A percentile compares a stretch with the other conserved stretches of the same genome.
Evolutionary conservation across 2,888 invertebrate genomes (phyloP).

Genomic region (Cremastobaeus sp.): DNA sequence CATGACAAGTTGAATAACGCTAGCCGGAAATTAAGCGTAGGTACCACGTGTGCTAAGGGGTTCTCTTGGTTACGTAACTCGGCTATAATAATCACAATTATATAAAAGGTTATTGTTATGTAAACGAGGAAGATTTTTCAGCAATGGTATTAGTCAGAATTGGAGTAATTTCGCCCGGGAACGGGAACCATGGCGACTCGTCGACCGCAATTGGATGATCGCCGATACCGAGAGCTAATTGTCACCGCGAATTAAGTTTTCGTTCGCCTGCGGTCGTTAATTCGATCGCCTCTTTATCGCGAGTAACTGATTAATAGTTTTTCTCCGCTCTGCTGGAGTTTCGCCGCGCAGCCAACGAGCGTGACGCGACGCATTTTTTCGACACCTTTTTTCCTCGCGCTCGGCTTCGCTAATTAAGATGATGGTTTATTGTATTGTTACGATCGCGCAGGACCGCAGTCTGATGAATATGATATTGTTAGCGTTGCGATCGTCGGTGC

Average conservation of each 20-base stretch:
- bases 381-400: neutral
- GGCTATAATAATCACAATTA: slow-evolving; percentile 43
- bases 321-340: slow-evolving; percentile 20
- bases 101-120: slow-evolving; percentile 51
- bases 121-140: slow-evolving; percentile 56
- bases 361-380: slow-evolving; percentile 10
- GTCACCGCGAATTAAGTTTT: too few species aligned
- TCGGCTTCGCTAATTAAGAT: slow-evolving; percentile 5
- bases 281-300: slow-evolving; percentile 23
- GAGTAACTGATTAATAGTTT: slow-evolving; percentile 25
- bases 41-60: slow-evolving; percentile 22
- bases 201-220: too few species aligned
- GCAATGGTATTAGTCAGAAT: slow-evolving; percentile 17
- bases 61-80: slow-evolving; percentile 30
- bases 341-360: slow-evolving; percentile 23
- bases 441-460: slow-evolving; percentile 21
- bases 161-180: too few species aligned
- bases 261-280: slow-evolving; percentile 25
- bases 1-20: slow-evolving; percentile 38
- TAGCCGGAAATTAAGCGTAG: slow-evolving; percentile 27
- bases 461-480: slow-evolving; percentile 50
- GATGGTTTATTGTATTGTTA: slow-evolving; percentile 24
- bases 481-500: slow-evolving; percentile 50
- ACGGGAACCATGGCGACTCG: too few species aligned
- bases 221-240: slow-evolving; percentile 10